Evolutionary conservation across 2,888 invertebrate species (phyloP), one percentile per base, ranked within the genome.

Genomic region (Caenorhabditis imperialis): DNA sequence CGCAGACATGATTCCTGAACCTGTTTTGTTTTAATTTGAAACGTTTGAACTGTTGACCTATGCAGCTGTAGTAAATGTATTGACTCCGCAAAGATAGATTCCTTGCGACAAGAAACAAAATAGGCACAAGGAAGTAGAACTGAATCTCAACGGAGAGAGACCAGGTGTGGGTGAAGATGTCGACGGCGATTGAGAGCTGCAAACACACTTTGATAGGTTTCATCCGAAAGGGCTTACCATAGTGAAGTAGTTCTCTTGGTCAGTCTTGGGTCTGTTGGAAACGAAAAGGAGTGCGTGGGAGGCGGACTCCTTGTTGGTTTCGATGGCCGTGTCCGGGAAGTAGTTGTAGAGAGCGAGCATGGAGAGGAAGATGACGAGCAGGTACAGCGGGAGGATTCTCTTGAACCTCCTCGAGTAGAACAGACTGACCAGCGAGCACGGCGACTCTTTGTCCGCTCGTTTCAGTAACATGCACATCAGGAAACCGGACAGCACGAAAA

Each of bases 271-370:
- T 14, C 61, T 27, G 42, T 70, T 70, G 1, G 61, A 61, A 8
- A 61, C 42, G 20, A 70, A 70, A 3, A 70, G 42, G 12, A 70
- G 35, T 1, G 70, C 60, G 2, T 55, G 53, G 5, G 40, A 12
- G 1, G 70, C 70, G 7, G 61, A 55, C 16, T 48, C 50, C 33
- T 70, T 22, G 33, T 70, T 70, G 2, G 61, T 55, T 37, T 54
- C 55, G n/a, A 70, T 70, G 10, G 70, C 54, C 14, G 70, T 55
- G 35, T 61, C 61, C 12, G 70, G 70, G 53, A 70, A 70, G 18
- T 54, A 47, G 8, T 14, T 45, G 37, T 61, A 61, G 27, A 70
- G 53, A n/a, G 23, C 45, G 14, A 70, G 18, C 40, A 70, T 23
- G 18, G 60, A 37, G 12, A 60, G 4, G 6, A 53, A 22, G 25